phyloP scores from a whole-genome alignment of 2,888 invertebrate genomes.

The Anthoptus insignis region DNA sequence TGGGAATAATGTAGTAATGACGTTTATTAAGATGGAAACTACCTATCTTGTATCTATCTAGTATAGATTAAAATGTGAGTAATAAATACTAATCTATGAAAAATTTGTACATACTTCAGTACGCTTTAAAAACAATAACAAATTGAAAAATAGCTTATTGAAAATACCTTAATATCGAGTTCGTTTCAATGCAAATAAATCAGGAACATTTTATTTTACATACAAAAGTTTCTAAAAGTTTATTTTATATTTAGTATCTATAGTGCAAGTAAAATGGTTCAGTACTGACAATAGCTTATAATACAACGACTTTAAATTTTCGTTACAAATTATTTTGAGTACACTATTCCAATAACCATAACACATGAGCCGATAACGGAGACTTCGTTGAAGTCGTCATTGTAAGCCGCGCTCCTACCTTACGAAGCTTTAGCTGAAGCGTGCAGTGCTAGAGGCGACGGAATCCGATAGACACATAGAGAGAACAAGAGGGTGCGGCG shows the following conservation, averaged over 20 bases:
- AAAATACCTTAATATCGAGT: background rate
- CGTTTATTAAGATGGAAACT: conserved; percentile 17
- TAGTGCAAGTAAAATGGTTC: conserved; percentile 25
- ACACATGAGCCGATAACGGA: background rate
- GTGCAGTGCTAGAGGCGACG: conserved; percentile 84
- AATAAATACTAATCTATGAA: conserved; percentile 3
- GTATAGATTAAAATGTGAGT: conserved; percentile 1
- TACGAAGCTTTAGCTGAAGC: conserved; percentile 80
- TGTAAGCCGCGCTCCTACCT: conserved; percentile 78
- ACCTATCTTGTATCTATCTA: conserved; percentile 17
- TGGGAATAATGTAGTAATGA: conserved; percentile 17
- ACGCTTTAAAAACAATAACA: background rate
- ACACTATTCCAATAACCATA: conserved; percentile 4
- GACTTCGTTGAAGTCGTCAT: conserved; percentile 42
- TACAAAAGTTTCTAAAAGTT: background rate
- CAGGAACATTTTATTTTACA: background rate
- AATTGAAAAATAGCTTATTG: background rate
- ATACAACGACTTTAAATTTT: conserved; percentile 32
- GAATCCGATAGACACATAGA: conserved; percentile 81
- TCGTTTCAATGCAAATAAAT: background rate
- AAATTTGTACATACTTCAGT: background rate
- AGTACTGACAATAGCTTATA: conserved; percentile 19
- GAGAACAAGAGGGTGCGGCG: conserved; percentile 75
- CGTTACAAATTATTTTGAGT: background rate
- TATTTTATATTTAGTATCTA: conserved; percentile 9